phyloP scores from a whole-genome alignment of 2,113 vertebrate species.

The Paradisaea rubra region DNA sequence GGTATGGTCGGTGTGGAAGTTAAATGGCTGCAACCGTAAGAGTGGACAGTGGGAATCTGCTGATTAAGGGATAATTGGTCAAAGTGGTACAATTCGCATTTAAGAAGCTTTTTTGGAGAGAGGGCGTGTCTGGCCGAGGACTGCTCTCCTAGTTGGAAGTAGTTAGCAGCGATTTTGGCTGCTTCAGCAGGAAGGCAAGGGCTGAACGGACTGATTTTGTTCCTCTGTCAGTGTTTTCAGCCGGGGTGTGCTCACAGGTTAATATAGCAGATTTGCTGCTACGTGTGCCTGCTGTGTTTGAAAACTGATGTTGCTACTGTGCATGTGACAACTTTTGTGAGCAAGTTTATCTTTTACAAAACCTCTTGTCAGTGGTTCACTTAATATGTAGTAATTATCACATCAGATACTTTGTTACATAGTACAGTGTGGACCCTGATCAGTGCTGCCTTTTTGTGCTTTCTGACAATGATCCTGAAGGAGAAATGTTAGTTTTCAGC shows the following conservation, averaged over 20 bases:
- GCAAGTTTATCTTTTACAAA: background rate
- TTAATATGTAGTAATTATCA: background rate
- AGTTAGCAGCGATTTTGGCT: background rate
- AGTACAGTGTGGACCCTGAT: background rate
- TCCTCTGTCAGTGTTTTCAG: background rate
- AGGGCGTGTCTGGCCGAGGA: background rate
- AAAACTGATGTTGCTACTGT: background rate
- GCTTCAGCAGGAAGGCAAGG: background rate
- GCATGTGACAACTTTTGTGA: background rate
- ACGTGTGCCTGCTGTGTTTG: background rate
- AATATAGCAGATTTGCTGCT: background rate
- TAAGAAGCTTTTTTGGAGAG: background rate
- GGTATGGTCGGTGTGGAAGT: background rate
- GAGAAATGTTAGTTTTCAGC: background rate
- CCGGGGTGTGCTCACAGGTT: background rate
- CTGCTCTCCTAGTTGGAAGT: background rate
- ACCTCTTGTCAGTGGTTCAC: background rate
- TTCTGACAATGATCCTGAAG: background rate
- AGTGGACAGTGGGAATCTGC: background rate
- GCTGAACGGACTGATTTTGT: background rate
- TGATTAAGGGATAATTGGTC: background rate
- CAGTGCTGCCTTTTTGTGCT: background rate
- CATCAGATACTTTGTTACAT: background rate
- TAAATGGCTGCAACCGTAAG: background rate
- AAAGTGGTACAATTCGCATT: background rate